phyloP scores from a whole-genome alignment of 2,888 invertebrate genomes.

The Lasioglossum leucozonium region DNA sequence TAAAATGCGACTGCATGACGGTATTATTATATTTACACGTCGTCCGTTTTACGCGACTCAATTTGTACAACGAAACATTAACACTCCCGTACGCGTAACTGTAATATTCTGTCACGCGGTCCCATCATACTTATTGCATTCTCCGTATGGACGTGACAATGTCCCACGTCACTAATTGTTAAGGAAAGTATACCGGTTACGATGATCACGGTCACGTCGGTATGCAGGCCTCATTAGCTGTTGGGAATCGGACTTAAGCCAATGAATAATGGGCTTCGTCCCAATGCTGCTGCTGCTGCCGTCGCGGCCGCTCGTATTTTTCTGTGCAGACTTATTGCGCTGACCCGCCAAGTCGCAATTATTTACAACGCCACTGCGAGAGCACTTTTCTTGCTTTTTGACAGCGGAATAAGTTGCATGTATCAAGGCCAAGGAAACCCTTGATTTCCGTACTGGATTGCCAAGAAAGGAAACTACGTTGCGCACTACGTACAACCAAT shows the following conservation, averaged over 20 bases:
- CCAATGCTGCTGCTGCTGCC: conserved; percentile 53
- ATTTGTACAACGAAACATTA: background rate
- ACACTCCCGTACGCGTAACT: background rate
- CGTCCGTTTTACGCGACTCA: background rate
- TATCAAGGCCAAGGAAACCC: conserved; percentile 29
- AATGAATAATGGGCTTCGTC: conserved; percentile 71
- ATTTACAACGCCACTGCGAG: conserved; percentile 63
- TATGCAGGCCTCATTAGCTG: conserved; percentile 75
- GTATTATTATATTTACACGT: background rate
- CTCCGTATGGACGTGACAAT: conserved; percentile 11
- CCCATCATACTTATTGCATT: conserved; percentile 17
- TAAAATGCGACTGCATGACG: background rate
- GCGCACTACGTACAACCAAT: background rate
- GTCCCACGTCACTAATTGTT: conserved; percentile 44
- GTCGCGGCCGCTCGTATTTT: conserved; percentile 57
- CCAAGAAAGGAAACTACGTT: conserved; percentile 12
- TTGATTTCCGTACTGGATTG: conserved; percentile 16
- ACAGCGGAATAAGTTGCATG: conserved; percentile 56
- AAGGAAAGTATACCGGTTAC: conserved; percentile 52
- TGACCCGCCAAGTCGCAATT: conserved; percentile 63
- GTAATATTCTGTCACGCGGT: background rate
- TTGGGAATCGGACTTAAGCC: conserved; percentile 64
- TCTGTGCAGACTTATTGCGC: conserved; percentile 59
- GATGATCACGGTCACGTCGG: conserved; percentile 71
- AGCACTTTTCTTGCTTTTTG: conserved; percentile 60